A percentile compares a stretch with the other conserved stretches of the same genome.
Conservation (phyloP, 2,113 vertebrate genomes). For the Bufo bufo region DNA sequence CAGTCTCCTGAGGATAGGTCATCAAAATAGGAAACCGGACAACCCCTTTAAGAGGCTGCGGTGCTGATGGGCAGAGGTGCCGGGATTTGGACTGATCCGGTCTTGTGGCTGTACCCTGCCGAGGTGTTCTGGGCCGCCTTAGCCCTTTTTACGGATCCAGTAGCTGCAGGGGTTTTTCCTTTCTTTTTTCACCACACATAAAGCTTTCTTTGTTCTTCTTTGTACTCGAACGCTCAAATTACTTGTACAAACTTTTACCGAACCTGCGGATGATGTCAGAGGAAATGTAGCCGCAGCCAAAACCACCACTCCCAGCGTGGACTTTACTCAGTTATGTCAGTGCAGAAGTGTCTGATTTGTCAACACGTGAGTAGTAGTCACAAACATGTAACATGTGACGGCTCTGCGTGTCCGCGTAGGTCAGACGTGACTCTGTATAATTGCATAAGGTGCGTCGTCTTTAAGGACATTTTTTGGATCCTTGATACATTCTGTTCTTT, state of each 20-base stretch:
- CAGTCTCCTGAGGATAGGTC: no score
- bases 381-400: not conserved
- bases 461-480: not conserved
- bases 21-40: no score
- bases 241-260: constrained; percentile 18
- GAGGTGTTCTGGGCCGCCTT: no score
- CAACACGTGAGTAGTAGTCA: not conserved
- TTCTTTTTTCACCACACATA: not conserved
- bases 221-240: not conserved
- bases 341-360: not conserved
- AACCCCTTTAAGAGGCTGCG: no score
- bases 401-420: not conserved
- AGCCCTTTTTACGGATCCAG: no score
- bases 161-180: no score
- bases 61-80: no score
- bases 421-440: not conserved
- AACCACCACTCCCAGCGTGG: constrained; percentile 9
- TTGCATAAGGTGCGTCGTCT: not conserved
- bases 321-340: not conserved
- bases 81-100: no score
- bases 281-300: not conserved
- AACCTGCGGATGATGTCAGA: constrained; percentile 1
- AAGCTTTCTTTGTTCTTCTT: constrained; percentile 3
- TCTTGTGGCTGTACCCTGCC: no score
- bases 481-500: no score